Percentiles rank a stretch among this genome's conserved stretches.
phyloP scores from a whole-genome alignment of 2,888 invertebrate genomes.

The Xestobium rufovillosum region DNA sequence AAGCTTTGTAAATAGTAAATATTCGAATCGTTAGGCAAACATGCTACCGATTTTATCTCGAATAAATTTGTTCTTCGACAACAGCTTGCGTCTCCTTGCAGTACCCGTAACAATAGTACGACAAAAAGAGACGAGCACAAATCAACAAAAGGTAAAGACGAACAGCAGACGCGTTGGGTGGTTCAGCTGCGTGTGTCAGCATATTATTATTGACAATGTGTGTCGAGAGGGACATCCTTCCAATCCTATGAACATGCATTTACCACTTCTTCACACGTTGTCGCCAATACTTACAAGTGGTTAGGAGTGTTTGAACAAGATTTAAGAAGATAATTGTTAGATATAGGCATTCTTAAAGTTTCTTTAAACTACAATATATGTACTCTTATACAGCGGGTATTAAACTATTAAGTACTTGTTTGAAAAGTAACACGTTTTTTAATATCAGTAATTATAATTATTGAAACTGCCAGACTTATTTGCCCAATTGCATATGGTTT shows the following conservation, averaged over 20 bases:
- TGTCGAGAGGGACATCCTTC: conserved; percentile 21
- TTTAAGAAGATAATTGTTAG: conserved; percentile 27
- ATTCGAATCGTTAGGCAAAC: conserved; percentile 21
- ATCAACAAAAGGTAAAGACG: background rate
- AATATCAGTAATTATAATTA: too few species aligned
- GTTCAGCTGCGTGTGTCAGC: conserved; percentile 28
- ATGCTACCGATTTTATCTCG: conserved; percentile 27
- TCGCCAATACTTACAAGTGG: conserved; percentile 19
- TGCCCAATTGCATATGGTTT: too few species aligned
- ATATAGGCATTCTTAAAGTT: background rate
- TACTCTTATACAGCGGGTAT: background rate
- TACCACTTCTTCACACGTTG: conserved; percentile 26
- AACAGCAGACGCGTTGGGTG: conserved; percentile 21
- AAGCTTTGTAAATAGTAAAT: conserved; percentile 14
- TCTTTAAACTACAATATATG: background rate
- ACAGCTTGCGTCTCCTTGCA: too few species aligned
- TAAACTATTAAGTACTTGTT: conserved; percentile 1
- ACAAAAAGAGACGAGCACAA: conserved; percentile 1
- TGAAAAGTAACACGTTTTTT: too few species aligned
- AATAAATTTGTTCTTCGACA: too few species aligned
- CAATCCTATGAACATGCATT: conserved; percentile 26
- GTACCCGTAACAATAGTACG: background rate
- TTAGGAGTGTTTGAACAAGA: conserved; percentile 25
- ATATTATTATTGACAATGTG: conserved; percentile 24
- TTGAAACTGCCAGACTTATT: too few species aligned